Conservation (phyloP, 1,140 invertebrate genomes). For the Campoletis sonorensis region DNA sequence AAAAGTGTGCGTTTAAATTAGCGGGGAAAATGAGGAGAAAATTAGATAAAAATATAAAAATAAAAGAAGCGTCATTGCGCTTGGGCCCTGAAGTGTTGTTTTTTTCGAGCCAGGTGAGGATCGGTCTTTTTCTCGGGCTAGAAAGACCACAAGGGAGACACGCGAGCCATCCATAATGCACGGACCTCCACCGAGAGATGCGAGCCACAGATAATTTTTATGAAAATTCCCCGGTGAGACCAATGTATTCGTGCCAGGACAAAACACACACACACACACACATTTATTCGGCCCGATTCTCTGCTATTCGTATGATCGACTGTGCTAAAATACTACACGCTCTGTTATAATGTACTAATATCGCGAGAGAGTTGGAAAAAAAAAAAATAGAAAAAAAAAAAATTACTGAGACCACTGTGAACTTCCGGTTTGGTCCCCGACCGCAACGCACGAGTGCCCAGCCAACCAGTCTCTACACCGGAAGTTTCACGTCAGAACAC, state of each 20-base stretch:
- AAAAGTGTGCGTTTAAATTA: too few species aligned
- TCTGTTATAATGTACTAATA: conserved; percentile 11
- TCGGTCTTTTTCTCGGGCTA: conserved; percentile 17
- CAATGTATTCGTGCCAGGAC: neutral
- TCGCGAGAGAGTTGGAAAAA: neutral
- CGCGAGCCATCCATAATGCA: conserved; percentile 75
- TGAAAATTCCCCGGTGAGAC: conserved; percentile 52
- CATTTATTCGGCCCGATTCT: neutral
- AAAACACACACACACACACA: neutral
- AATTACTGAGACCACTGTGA: neutral
- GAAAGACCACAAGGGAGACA: conserved; percentile 55
- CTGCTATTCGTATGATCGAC: neutral
- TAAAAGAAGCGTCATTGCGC: neutral
- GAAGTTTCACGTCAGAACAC: conserved; percentile 30
- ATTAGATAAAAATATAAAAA: neutral
- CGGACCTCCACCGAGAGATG: conserved; percentile 67
- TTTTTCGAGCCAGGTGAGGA: neutral
- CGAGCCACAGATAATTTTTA: conserved; percentile 68
- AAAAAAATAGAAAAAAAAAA: neutral
- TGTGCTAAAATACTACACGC: conserved; percentile 26
- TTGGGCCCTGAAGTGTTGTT: too few species aligned
- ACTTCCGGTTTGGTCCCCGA: conserved; percentile 35
- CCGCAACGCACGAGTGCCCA: conserved; percentile 30
- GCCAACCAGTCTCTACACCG: neutral
- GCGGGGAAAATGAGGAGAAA: neutral